A percentile compares a stretch with the other conserved stretches of the same genome.
Conservation (phyloP, 2,888 invertebrate species). For the Lasioglossum villosulum region DNA sequence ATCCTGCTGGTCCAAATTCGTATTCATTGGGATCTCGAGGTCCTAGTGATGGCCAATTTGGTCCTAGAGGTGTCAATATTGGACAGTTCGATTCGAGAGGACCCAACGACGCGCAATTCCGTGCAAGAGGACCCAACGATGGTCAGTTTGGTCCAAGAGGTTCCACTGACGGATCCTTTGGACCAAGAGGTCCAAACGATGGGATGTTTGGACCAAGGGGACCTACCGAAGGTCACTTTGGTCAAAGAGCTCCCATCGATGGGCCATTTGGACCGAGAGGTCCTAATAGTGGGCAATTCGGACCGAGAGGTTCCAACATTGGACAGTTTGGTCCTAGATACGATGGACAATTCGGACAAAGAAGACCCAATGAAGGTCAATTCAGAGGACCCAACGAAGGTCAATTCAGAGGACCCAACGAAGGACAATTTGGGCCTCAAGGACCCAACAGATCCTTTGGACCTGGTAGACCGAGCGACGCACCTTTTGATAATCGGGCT, state of each 20-base stretch:
- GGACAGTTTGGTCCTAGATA: slow-evolving; percentile 37
- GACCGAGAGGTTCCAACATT: slow-evolving; percentile 41
- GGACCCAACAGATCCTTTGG: slow-evolving; percentile 52
- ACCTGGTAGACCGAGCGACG: neutral
- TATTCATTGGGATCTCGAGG: slow-evolving; percentile 31
- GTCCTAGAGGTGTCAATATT: slow-evolving; percentile 1
- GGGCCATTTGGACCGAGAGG: slow-evolving; percentile 42
- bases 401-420: slow-evolving; percentile 49
- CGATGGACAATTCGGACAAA: slow-evolving; percentile 42
- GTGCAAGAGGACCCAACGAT: slow-evolving; percentile 46
- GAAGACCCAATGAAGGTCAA: slow-evolving; percentile 37
- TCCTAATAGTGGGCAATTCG: slow-evolving; percentile 29
- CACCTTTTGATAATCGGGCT: slow-evolving; percentile 25
- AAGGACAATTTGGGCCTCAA: slow-evolving; percentile 50
- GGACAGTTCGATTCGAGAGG: slow-evolving; percentile 54
- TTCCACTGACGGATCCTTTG: slow-evolving; percentile 42
- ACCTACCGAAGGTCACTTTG: slow-evolving; percentile 48
- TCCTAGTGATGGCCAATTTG: slow-evolving; percentile 16
- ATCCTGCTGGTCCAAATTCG: slow-evolving; percentile 23
- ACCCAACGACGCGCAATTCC: slow-evolving; percentile 47
- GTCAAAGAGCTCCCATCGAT: slow-evolving; percentile 40
- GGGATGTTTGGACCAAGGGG: slow-evolving; percentile 58
- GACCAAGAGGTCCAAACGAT: slow-evolving; percentile 38
- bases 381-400: slow-evolving; percentile 54
- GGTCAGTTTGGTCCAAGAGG: slow-evolving; percentile 42